Evolutionary conservation across 2,888 invertebrate genomes (phyloP).

Genomic region (Panzeria rudis): DNA sequence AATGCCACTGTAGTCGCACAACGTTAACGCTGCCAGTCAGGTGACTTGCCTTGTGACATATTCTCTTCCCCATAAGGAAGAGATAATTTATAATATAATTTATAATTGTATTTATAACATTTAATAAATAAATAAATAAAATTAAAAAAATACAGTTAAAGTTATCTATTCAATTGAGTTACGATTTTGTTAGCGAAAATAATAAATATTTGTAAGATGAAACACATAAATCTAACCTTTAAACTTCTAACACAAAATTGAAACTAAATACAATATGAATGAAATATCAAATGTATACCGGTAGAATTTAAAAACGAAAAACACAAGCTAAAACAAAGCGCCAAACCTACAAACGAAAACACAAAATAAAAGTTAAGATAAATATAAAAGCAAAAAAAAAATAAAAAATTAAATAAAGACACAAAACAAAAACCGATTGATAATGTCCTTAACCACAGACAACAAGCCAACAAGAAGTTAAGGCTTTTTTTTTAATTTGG

Average conservation of each 20-base stretch:
- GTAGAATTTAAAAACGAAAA: conserved; percentile 43
- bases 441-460: conserved; percentile 75
- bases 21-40: no score
- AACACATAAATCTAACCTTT: conserved; percentile 13
- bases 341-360: conserved; percentile 58
- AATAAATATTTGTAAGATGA: neutral
- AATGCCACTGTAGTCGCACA: no score
- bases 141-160: no score
- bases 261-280: conserved; percentile 53
- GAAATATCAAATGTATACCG: conserved; percentile 62
- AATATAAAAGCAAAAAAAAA: conserved; percentile 28
- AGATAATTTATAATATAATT: no score
- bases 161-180: no score
- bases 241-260: conserved; percentile 32
- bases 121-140: no score
- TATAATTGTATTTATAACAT: no score
- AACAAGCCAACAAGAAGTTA: conserved; percentile 64
- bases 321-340: conserved; percentile 54
- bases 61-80: no score
- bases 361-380: conserved; percentile 24
- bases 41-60: no score
- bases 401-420: conserved; percentile 34
- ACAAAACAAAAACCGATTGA: conserved; percentile 69
- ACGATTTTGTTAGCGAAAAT: neutral
- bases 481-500: neutral